Conservation (phyloP, 2,113 vertebrate species). For the Zapus hudsonius region DNA sequence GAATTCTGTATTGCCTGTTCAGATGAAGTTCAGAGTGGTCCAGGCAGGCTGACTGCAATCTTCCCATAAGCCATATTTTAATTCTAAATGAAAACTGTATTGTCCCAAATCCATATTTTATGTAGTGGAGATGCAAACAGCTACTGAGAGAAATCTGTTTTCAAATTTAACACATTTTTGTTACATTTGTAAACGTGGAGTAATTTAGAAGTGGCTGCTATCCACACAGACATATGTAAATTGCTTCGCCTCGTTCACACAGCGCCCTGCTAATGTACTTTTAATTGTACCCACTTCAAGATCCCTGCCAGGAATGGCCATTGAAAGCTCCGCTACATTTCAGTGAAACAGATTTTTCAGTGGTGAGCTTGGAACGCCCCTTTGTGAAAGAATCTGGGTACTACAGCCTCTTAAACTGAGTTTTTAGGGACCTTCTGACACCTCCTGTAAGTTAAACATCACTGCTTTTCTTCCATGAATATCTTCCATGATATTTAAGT, state of each 20-base stretch:
- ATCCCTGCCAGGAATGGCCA: neutral
- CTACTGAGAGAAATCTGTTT: neutral
- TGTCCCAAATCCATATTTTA: neutral
- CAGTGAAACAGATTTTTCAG: neutral
- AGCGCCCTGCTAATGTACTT: conserved; percentile 18
- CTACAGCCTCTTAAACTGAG: neutral
- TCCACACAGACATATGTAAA: neutral
- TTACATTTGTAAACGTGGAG: neutral
- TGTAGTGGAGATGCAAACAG: neutral
- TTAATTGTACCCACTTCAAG: conserved; percentile 10
- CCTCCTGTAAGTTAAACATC: neutral
- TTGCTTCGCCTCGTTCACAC: neutral
- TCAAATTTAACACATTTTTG: neutral
- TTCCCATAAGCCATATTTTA: neutral
- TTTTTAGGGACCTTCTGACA: neutral
- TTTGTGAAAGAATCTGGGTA: conserved; percentile 54
- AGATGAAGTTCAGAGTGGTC: neutral
- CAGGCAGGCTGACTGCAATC: neutral
- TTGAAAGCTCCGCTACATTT: fast-evolving
- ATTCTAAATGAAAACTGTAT: neutral
- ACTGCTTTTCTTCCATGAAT: conserved; percentile 1
- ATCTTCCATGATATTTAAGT: neutral
- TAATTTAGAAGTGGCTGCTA: conserved; percentile 1
- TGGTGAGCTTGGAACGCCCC: conserved; percentile 80
- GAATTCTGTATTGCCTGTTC: neutral